Base-by-base conservation (phyloP, 2,113 vertebrate genomes). In the Centropus unirufus region DNA sequence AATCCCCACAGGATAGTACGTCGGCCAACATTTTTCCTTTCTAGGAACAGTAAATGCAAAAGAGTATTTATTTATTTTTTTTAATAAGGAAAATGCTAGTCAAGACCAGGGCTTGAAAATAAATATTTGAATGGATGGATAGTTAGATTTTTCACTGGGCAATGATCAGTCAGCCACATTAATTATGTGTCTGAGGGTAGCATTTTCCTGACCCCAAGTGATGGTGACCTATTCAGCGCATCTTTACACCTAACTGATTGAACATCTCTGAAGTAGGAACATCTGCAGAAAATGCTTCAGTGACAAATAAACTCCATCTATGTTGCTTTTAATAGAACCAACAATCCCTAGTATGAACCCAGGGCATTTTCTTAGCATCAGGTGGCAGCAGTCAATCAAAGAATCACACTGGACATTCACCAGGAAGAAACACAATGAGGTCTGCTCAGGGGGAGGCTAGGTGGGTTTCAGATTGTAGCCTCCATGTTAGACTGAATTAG, bases 381-480 rank as follows among this genome's bases (percentile, higher is more conserved):
- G 98, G 98, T 98, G 98, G 98, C 97, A 97, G 96, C 97, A 98
- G 98, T 98, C 98, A 98, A 98, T 98, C 98, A 98, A 98, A 97
- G 77, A 96, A 96, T 94, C 92, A 83, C 92, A 92, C 80, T 95
- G 77, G 90, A 95, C 54, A 59, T 92, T 94, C 88, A 78, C 93
- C 95, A 96, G 95, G 95, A 98, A 96, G 96, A 97, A 98, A 98
- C 96, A 98, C 97, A 98, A 98, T 98, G 96, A 91, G 82, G 83
- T 94, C 97, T 78, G 61, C 47, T 63, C 42, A 70, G 55, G 62
- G 85, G 76, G 62, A 87, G 72, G 74, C 51, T 83, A 96, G 88
- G 96, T 94, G 86, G 92, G 64, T 92, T 97, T 96, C 86, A 39
- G 73, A 93, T 91, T 96, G 90, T 69, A 96, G 61, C 61, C 58